Evolutionary conservation across 1,140 invertebrate species (phyloP).

Genomic region (Euura lappo): DNA sequence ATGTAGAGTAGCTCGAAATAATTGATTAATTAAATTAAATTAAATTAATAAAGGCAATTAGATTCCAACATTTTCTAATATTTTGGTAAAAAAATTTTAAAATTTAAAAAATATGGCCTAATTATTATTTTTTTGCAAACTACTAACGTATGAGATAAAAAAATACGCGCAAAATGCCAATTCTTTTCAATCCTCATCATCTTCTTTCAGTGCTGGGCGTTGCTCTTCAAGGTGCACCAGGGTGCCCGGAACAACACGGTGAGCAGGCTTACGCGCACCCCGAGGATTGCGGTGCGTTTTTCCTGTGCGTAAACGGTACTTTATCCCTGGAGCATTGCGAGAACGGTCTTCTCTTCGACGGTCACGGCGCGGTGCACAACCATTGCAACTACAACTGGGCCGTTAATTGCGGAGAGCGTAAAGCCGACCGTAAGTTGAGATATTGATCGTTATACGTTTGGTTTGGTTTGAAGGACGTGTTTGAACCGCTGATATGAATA

Average conservation of each 20-base stretch:
- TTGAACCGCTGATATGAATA: no score
- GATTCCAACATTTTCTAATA: no score
- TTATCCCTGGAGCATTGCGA: conserved; percentile 88
- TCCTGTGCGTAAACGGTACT: conserved; percentile 89
- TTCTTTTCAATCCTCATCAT: conserved; percentile 21
- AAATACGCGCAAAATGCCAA: not conserved
- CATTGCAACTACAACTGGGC: conserved; percentile 96
- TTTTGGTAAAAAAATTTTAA: no score
- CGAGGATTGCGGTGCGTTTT: conserved; percentile 85
- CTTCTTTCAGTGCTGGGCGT: conserved; percentile 35
- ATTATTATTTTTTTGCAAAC: no score
- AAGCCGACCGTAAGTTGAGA: conserved; percentile 75
- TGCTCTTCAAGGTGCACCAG: conserved; percentile 49
- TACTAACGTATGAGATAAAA: no score
- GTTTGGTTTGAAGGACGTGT: no score
- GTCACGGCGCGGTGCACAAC: conserved; percentile 85
- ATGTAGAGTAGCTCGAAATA: no score
- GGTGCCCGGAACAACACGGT: conserved; percentile 73
- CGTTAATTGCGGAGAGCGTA: conserved; percentile 85
- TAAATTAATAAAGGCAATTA: no score
- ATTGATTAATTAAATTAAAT: no score
- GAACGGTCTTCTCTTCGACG: conserved; percentile 90
- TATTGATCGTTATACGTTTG: no score
- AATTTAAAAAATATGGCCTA: no score
- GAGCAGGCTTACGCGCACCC: conserved; percentile 84